Base-by-base conservation (phyloP, 2,797 vertebrate genomes). In the Notamacropus eugenii region DNA sequence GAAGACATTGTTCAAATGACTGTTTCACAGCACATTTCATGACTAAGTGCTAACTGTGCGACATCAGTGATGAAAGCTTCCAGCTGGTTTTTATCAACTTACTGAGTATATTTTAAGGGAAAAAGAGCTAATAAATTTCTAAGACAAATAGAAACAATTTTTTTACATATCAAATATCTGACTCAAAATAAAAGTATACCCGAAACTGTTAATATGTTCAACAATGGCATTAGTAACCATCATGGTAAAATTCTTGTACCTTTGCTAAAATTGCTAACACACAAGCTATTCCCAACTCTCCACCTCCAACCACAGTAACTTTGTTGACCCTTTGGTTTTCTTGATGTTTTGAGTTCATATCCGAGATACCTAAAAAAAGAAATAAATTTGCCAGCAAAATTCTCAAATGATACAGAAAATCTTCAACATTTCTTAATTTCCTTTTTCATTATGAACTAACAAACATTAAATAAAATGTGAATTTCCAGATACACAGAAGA, bases 241-340 rank as follows among this genome's bases (percentile, higher is more conserved):
- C 58, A 34, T 54, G 55, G 40, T 92, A 74, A 95, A 40, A 58
- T n/a, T n/a, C 34, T 90, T 16, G 2, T 98, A 99, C 99, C 99
- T 99, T 99, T 87, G 99, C 99, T 98, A 99, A 99, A 98, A 99
- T 98, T 96, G 99, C 99, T 98, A 99, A 98, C 29, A 99, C 99
- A 94, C 99, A 99, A 1, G 99, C 99, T 98, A 99, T 98, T 56
- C 99, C 99, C 96, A 99, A 98, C 96, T 99, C 99, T 97, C 99
- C 99, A 97, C 99, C 99, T 93, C 99, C 99, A 95, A 99, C 98
- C 93, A 99, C 98, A 5, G 99, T 99, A 90, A 99, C 99, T 98
- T 99, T 99, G 95, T 98, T 99, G 92, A 97, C 97, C 96, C 98
- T 96, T 0, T 97, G 98, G 96, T 93, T 98, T 93, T 96, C 96